Percentiles rank a stretch among this genome's conserved stretches.
phyloP scores from a whole-genome alignment of 2,797 vertebrate species.

The Leptodactylus fallax region DNA sequence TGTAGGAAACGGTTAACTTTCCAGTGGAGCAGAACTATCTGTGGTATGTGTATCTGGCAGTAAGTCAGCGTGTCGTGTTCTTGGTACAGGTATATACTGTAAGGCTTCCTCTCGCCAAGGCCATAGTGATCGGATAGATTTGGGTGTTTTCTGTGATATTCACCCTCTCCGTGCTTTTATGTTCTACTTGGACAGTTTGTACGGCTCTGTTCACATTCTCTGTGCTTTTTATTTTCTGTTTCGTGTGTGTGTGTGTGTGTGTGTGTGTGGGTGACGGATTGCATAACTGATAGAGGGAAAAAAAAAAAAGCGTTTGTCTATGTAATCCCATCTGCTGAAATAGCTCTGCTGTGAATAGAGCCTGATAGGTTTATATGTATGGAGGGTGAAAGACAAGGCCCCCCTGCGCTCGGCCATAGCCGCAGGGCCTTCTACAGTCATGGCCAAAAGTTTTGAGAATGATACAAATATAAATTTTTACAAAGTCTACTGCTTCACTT shows the following conservation, averaged over 20 bases:
- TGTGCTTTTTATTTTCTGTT: neutral
- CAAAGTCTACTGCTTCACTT: too few relatives aligned
- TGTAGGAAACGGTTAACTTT: constrained; percentile 11
- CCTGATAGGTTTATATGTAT: neutral
- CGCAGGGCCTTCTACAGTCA: too few relatives aligned
- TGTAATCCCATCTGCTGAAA: neutral
- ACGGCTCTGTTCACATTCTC: neutral
- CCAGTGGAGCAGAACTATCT: constrained; percentile 28
- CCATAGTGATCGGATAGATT: too few relatives aligned
- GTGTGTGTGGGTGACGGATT: constrained; percentile 8
- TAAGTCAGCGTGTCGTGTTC: too few relatives aligned
- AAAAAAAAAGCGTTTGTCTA: neutral
- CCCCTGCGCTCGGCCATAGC: too few relatives aligned
- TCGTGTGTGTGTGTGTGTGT: neutral
- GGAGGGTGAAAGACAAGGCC: too few relatives aligned
- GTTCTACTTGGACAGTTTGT: neutral
- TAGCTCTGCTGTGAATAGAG: neutral
- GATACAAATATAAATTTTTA: too few relatives aligned
- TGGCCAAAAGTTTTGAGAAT: too few relatives aligned
- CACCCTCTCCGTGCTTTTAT: neutral
- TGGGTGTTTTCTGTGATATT: too few relatives aligned
- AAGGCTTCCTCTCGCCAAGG: too few relatives aligned
- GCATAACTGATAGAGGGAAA: neutral
- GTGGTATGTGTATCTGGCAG: constrained; percentile 24
- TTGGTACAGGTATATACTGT: neutral